Conservation (phyloP, 2,888 invertebrate species). For the Ormyrus pomaceus region DNA sequence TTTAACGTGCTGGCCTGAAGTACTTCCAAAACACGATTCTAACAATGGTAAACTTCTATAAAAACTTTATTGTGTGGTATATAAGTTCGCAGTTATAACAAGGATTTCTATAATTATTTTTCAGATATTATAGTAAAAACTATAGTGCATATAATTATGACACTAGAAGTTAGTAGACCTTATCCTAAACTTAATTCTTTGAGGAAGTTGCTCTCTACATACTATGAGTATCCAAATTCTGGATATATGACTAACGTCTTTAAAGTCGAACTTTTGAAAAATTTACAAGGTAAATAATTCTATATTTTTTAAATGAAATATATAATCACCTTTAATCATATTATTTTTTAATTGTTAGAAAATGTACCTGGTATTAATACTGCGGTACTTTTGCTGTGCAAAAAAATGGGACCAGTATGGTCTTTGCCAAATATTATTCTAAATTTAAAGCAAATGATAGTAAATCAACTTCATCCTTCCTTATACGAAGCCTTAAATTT, state of each 20-base stretch:
- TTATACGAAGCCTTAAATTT: slow-evolving; percentile 65
- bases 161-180: slow-evolving; percentile 62
- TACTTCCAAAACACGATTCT: slow-evolving; percentile 71
- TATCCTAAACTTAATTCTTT: slow-evolving; percentile 69
- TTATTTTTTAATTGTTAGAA: slow-evolving; percentile 60
- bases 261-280: slow-evolving; percentile 66
- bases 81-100: slow-evolving; percentile 49
- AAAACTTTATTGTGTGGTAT: slow-evolving; percentile 52
- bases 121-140: slow-evolving; percentile 73
- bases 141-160: slow-evolving; percentile 72
- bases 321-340: slow-evolving; percentile 20
- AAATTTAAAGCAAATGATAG: slow-evolving; percentile 65
- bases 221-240: slow-evolving; percentile 73
- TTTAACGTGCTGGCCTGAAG: slow-evolving; percentile 76
- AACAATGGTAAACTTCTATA: slow-evolving; percentile 61
- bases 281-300: slow-evolving; percentile 69
- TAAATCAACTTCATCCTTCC: slow-evolving; percentile 61
- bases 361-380: slow-evolving; percentile 61
- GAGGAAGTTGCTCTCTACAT: slow-evolving; percentile 69
- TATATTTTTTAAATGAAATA: slow-evolving; percentile 19
- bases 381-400: slow-evolving; percentile 73
- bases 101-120: slow-evolving; percentile 41
- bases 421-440: slow-evolving; percentile 71
- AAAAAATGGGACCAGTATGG: slow-evolving; percentile 73
- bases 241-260: slow-evolving; percentile 62